Evolutionary conservation across 2,113 vertebrate species (phyloP).

Genomic region (Podilymbus podiceps): DNA sequence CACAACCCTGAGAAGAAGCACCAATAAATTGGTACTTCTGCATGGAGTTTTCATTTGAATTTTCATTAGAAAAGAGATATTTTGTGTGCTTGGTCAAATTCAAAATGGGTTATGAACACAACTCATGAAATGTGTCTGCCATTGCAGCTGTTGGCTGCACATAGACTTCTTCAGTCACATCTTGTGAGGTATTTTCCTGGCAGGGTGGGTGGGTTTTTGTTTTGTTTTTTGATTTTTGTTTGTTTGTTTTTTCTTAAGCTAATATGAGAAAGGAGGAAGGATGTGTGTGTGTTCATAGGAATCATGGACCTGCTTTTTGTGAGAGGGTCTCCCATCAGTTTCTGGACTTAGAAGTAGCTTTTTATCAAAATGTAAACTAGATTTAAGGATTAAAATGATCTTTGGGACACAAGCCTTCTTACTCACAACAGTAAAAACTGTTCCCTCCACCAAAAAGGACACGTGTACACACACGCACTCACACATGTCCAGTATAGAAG

Average conservation of each 20-base stretch:
- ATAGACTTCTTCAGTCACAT: neutral
- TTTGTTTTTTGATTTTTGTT: rapidly evolving
- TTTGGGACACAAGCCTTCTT: neutral
- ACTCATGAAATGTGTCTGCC: neutral
- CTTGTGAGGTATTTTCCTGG: neutral
- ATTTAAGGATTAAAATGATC: neutral
- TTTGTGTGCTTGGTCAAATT: neutral
- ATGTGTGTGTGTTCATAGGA: rapidly evolving
- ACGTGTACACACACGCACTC: neutral
- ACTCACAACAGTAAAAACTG: rapidly evolving
- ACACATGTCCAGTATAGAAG: neutral
- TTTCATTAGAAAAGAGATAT: neutral
- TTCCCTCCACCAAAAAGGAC: neutral
- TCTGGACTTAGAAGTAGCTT: neutral
- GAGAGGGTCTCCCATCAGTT: neutral
- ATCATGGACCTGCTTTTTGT: neutral
- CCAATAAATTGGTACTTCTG: neutral
- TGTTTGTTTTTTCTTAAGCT: neutral
- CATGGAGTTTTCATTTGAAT: neutral
- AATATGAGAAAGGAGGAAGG: neutral
- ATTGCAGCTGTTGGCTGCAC: neutral
- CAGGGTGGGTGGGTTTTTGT: rapidly evolving
- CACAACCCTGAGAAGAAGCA: neutral
- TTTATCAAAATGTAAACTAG: neutral
- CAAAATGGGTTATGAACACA: neutral